Evolutionary conservation across 2,113 vertebrate genomes (phyloP).

Genomic region (Vanacampus margaritifer): DNA sequence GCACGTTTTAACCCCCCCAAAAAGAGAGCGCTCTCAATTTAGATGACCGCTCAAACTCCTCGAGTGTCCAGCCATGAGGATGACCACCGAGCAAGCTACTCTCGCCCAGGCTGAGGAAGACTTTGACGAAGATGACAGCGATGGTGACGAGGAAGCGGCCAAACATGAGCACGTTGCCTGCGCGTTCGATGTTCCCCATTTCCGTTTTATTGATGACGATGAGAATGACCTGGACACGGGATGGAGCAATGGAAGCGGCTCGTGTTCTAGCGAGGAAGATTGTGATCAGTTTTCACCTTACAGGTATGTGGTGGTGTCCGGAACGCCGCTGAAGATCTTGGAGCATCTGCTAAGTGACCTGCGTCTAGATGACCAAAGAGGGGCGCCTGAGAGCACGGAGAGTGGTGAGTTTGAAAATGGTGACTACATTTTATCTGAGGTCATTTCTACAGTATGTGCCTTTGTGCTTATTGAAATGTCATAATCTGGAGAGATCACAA

Average conservation of each 20-base stretch:
- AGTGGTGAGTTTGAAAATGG: slow-evolving; percentile 76
- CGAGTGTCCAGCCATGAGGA: slow-evolving; percentile 55
- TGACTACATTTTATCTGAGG: too few relatives aligned
- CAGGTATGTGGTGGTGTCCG: slow-evolving; percentile 96
- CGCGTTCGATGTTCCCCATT: slow-evolving; percentile 90
- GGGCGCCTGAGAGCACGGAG: slow-evolving; percentile 81
- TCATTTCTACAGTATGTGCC: too few relatives aligned
- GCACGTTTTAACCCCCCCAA: slow-evolving; percentile 38
- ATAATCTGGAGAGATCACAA: too few relatives aligned
- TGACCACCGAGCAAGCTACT: slow-evolving; percentile 76
- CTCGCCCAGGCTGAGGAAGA: slow-evolving; percentile 72
- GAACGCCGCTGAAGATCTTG: slow-evolving; percentile 95
- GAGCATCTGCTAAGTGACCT: slow-evolving; percentile 94
- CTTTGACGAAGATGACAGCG: slow-evolving; percentile 36
- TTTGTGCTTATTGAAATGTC: too few relatives aligned
- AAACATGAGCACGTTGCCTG: slow-evolving; percentile 44
- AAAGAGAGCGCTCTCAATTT: slow-evolving; percentile 36
- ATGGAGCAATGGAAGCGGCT: slow-evolving; percentile 68
- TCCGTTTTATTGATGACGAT: slow-evolving; percentile 92
- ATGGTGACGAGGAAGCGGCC: slow-evolving; percentile 24
- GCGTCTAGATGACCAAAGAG: slow-evolving; percentile 87
- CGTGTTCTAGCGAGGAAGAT: slow-evolving; percentile 75
- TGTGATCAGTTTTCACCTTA: slow-evolving; percentile 75
- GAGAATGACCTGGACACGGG: slow-evolving; percentile 56
- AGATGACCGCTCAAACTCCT: slow-evolving; percentile 26